Evolutionary conservation across 1,140 invertebrate genomes (phyloP).

Genomic region (Drosophila pallidifrons): DNA sequence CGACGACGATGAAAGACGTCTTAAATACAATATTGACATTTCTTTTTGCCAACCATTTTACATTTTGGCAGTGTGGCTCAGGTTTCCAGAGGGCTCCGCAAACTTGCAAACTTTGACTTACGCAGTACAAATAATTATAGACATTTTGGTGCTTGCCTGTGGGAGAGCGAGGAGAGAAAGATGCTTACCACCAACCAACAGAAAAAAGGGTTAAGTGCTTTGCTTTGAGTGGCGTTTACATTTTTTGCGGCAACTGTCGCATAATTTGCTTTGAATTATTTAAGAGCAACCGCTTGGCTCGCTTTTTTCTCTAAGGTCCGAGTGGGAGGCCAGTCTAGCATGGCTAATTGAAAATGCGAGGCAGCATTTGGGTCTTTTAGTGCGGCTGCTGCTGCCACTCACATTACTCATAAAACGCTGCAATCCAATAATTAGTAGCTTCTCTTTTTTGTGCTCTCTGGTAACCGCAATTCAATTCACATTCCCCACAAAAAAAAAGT

Average conservation of each 20-base stretch:
- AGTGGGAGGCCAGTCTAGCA: slow-evolving; percentile 55
- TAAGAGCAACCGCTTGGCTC: slow-evolving; percentile 49
- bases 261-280: slow-evolving; percentile 83
- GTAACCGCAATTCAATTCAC: slow-evolving; percentile 43
- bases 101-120: slow-evolving; percentile 80
- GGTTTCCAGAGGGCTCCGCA: slow-evolving; percentile 52
- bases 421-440: slow-evolving; percentile 81
- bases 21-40: slow-evolving; percentile 84
- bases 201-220: slow-evolving; percentile 79
- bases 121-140: slow-evolving; percentile 80
- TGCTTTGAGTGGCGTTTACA: slow-evolving; percentile 64
- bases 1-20: slow-evolving; percentile 59
- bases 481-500: slow-evolving; percentile 25
- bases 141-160: slow-evolving; percentile 49
- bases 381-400: slow-evolving; percentile 14
- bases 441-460: slow-evolving; percentile 16
- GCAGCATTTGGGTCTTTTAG: slow-evolving; percentile 49
- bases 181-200: neutral
- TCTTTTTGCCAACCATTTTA: slow-evolving; percentile 64
- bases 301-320: slow-evolving; percentile 5
- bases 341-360: slow-evolving; percentile 73
- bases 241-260: slow-evolving; percentile 77
- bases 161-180: neutral
- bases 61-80: slow-evolving; percentile 22
- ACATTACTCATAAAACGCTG: slow-evolving; percentile 67